Percentiles rank a stretch among this genome's conserved stretches.
phyloP scores from a whole-genome alignment of 2,888 invertebrate genomes.

The Yponomeuta sedellus region DNA sequence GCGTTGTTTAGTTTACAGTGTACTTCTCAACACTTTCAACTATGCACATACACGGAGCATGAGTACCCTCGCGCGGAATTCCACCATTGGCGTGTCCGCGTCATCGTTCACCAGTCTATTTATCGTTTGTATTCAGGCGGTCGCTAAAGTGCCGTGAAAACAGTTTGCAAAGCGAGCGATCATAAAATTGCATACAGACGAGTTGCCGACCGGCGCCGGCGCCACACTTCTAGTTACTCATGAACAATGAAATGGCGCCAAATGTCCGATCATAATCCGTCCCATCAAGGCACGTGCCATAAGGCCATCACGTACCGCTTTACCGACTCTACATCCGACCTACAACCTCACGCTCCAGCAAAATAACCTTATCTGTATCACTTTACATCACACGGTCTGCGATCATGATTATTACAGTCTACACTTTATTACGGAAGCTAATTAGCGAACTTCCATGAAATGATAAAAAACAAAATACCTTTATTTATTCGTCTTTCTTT shows the following conservation, averaged over 20 bases:
- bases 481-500: not conserved
- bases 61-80: conserved; percentile 1
- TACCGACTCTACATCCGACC: not conserved
- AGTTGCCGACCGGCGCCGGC: conserved; percentile 46
- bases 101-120: conserved; percentile 1
- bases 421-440: not conserved
- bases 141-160: conserved; percentile 50
- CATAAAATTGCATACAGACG: conserved; percentile 64
- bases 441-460: not conserved
- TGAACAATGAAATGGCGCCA: conserved; percentile 73
- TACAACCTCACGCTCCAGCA: not conserved
- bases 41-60: not conserved
- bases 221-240: conserved; percentile 52
- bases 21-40: not conserved
- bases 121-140: conserved; percentile 36
- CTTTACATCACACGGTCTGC: not conserved
- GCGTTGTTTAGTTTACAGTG: not conserved
- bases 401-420: not conserved
- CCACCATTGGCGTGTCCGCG: not conserved
- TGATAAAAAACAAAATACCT: not conserved
- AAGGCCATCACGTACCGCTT: conserved; percentile 4
- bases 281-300: too few species aligned
- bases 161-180: conserved; percentile 48
- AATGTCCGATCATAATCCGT: conserved; percentile 56
- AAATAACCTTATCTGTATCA: not conserved